phyloP scores from a whole-genome alignment of 2,888 invertebrate species.

The Drosophila atripex region DNA sequence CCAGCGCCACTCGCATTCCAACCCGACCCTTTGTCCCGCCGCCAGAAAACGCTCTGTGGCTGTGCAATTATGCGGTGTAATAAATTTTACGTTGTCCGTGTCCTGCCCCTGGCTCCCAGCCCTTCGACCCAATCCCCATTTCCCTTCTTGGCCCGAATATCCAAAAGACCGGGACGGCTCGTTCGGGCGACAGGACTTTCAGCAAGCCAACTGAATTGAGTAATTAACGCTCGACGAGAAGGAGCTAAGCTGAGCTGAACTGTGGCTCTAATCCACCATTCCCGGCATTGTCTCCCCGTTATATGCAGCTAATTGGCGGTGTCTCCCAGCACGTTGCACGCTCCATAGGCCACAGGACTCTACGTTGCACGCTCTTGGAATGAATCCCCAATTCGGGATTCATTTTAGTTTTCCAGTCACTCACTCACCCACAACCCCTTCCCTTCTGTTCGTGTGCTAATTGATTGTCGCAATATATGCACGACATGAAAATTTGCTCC shows the following conservation, averaged over 20 bases:
- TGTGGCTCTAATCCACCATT: slow-evolving; percentile 44
- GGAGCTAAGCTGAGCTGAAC: slow-evolving; percentile 21
- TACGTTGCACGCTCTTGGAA: slow-evolving; percentile 19
- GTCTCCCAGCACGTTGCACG: slow-evolving; percentile 45
- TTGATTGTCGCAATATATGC: slow-evolving; percentile 46
- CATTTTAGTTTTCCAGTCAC: slow-evolving; percentile 30
- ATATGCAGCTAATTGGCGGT: slow-evolving; percentile 71
- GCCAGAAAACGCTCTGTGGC: slow-evolving; percentile 68
- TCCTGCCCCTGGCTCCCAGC: slow-evolving; percentile 22
- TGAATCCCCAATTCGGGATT: slow-evolving; percentile 28
- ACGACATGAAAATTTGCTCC: slow-evolving; percentile 42
- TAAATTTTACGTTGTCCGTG: slow-evolving; percentile 76
- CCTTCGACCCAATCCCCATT: neutral
- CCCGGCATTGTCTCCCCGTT: slow-evolving; percentile 65
- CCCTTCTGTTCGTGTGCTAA: slow-evolving; percentile 26
- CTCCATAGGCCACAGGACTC: neutral
- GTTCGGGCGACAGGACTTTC: slow-evolving; percentile 60
- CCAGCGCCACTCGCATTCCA: slow-evolving; percentile 1
- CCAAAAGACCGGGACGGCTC: slow-evolving; percentile 47
- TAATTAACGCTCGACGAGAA: slow-evolving; percentile 67
- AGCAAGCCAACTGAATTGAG: slow-evolving; percentile 75
- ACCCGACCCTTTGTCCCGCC: slow-evolving; percentile 58
- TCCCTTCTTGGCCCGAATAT: slow-evolving; percentile 11
- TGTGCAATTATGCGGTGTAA: slow-evolving; percentile 80
- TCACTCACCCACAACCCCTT: slow-evolving; percentile 9